Evolutionary conservation across 2,888 invertebrate species (phyloP), one percentile per base, ranked within the genome.

Genomic region (Papilio protenor): DNA sequence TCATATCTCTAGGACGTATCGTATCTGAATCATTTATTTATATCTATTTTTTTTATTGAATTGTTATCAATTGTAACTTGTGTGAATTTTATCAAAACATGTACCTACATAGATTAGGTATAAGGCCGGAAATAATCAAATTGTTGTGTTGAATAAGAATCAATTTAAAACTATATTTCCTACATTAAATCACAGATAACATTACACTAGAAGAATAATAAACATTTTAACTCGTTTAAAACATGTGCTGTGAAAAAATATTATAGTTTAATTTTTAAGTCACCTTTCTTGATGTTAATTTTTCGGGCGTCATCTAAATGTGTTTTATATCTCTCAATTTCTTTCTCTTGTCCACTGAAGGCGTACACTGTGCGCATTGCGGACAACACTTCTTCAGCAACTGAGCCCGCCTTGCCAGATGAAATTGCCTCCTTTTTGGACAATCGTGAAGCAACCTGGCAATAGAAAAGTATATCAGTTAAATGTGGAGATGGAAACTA

Each of bases 311-410:
- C 91, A 0, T 92, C 87, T 14, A 97, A 91, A 80, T 96, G 95
- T 18, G 89, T 84, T 72, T 95, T 93, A 84, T 97, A 98, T 80
- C 97, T 95, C 3, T 90, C 86, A 0, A 95, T 90, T 89, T 97
- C 97, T 83, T 96, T 96, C 12, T 91, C 80, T 85, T 97, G 96
- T 0, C 97, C 97, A 73, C 96, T 96, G 84, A 97, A 97, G 0
- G 97, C 96, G 77, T 96, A 95, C 0, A 97, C 97, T 0, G 97
- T 97, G 59, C 97, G 92, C 49, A 97, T 95, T 0, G 97, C 95
- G 55, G 96, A 95, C 5, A 97, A 85, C 0, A 96, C 97, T 89
- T 97, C 97, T 85, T 97, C 97, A 2, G 97, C 97, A 21, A 97
- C 95, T 0, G 96, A 93, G n/a, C 97, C 97, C 1, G 97, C 97